phyloP scores from a whole-genome alignment of 2,113 vertebrate genomes.

The Hippocampus comes region DNA sequence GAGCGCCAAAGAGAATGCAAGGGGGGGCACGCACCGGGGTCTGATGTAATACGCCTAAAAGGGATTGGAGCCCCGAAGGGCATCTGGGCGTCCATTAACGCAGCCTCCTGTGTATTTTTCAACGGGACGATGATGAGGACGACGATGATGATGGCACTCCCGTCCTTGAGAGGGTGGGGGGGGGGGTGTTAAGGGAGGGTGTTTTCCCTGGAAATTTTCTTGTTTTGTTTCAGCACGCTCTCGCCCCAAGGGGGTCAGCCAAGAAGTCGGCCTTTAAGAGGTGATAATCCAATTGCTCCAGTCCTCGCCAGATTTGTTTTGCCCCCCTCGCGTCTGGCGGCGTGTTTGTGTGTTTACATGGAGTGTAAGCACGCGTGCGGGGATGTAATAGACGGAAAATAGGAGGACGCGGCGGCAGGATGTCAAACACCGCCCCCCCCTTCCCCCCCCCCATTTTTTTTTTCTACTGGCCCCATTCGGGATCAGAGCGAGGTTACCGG shows the following conservation, averaged over 20 bases:
- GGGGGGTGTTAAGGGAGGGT: neutral
- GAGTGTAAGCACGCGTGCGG: slow-evolving; percentile 46
- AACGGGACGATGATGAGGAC: slow-evolving; percentile 29
- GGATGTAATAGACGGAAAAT: slow-evolving; percentile 29
- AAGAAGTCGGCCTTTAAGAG: slow-evolving; percentile 74
- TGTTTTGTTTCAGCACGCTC: slow-evolving; percentile 66
- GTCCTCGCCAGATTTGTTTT: slow-evolving; percentile 71
- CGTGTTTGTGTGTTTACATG: slow-evolving; percentile 50
- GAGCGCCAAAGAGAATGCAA: slow-evolving; percentile 42
- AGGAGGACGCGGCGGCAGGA: slow-evolving; percentile 42
- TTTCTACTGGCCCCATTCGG: slow-evolving; percentile 46
- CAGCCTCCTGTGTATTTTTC: slow-evolving; percentile 54
- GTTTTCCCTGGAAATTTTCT: slow-evolving; percentile 67
- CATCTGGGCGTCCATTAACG: slow-evolving; percentile 65
- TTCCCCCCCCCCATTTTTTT: neutral
- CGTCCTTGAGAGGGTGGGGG: slow-evolving; percentile 52
- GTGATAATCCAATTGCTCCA: slow-evolving; percentile 77
- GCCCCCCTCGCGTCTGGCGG: slow-evolving; percentile 50
- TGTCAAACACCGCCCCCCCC: slow-evolving; percentile 38
- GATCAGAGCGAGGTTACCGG: slow-evolving; percentile 65
- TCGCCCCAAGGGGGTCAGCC: slow-evolving; percentile 72
- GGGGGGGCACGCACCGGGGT: slow-evolving; percentile 46
- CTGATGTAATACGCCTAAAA: slow-evolving; percentile 77
- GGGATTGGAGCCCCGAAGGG: slow-evolving; percentile 70
- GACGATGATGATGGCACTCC: slow-evolving; percentile 45